Conservation (phyloP, 2,797 vertebrate genomes). For the Sebastes trivittatus region DNA sequence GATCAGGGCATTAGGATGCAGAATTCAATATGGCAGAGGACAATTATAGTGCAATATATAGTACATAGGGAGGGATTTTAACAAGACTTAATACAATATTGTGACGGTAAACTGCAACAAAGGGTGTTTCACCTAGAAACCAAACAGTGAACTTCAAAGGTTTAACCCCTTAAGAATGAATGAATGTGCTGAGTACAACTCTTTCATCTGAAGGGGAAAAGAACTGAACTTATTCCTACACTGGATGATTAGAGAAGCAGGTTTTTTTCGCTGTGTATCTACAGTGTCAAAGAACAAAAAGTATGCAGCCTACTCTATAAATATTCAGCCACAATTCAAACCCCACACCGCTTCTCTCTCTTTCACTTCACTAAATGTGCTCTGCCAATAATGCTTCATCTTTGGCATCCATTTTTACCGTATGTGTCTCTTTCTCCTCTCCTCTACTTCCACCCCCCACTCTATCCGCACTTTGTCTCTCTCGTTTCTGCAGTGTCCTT, state of each 20-base stretch:
- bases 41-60: neutral
- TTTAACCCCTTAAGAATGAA: neutral
- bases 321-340: neutral
- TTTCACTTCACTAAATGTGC: neutral
- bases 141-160: neutral
- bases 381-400: neutral
- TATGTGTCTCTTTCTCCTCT: neutral
- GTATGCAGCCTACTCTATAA: neutral
- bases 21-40: neutral
- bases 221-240: neutral
- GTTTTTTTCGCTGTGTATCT: neutral
- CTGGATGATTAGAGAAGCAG: neutral
- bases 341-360: neutral
- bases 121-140: neutral
- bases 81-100: neutral
- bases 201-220: neutral
- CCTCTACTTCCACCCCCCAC: neutral
- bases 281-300: neutral
- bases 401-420: neutral
- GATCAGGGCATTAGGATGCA: neutral
- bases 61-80: neutral
- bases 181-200: neutral
- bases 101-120: neutral
- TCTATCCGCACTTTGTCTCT: neutral
- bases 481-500: conserved; percentile 21